Base-by-base conservation (phyloP, 2,888 invertebrate genomes). In the Acleris literana region DNA sequence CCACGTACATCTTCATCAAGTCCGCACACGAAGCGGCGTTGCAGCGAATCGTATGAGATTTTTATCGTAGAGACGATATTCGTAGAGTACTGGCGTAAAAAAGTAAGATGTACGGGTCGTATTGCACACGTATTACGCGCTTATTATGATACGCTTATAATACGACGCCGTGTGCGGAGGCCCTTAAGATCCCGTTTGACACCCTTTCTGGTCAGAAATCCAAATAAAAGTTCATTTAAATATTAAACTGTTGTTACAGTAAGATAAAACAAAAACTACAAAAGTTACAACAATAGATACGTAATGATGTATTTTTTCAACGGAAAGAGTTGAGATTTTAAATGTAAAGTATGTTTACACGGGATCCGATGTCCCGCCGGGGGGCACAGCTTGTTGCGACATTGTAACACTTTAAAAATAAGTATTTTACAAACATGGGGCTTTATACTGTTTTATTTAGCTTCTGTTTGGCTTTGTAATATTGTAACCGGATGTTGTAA, bases 341-440 rank as follows among this genome's bases (percentile, higher is more conserved):
- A 25, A 22, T 46, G 22, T 22, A 57, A 46, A 46, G 48, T n/a
- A 29, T 64, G 60, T 60, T 65, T 59, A 44, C 48, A 55, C 39
- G 33, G 20, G 60, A 18, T 60, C 49, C 16, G 43, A n/a, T 63
- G 39, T 43, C 54, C 59, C 55, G 20, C 11, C 18, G 54, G 52
- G 58, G 53, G 48, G 17, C 43, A 17, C 54, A 29, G 64, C 16
- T 54, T 59, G 54, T 65, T 65, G 44, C 60, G 43, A 60, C 64
- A 60, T 60, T 55, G 60, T 65, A 55, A 55, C 54, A 48, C 17
- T 25, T 13, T 20, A n/a, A 43, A 44, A 55, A 43, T 48, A 33
- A 33, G 22, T 18, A 6, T 54, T 58, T 39, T n/a, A 11, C 39
- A 62, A 62, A 33, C 22, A 52, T 33, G 17, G 16, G 44, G 16